Percentiles rank a stretch among this genome's conserved stretches.
phyloP scores from a whole-genome alignment of 2,797 vertebrate genomes.

The Monodelphis domestica region DNA sequence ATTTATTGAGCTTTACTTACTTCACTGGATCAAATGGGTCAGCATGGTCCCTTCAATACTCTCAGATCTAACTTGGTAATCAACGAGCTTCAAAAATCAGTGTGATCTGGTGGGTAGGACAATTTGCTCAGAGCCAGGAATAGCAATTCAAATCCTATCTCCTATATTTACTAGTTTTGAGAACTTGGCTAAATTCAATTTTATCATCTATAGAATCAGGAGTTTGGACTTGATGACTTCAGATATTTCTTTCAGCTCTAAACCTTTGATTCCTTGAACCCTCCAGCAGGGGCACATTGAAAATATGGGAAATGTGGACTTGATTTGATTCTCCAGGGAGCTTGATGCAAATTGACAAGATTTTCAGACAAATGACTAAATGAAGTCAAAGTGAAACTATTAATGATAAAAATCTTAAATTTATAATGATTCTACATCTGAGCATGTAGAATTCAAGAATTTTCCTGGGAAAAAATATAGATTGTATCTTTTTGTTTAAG shows the following conservation, averaged over 20 bases:
- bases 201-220: neutral
- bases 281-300: neutral
- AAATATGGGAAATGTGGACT: neutral
- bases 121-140: neutral
- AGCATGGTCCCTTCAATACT: neutral
- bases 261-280: neutral
- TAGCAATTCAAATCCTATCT: neutral
- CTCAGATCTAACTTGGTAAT: neutral
- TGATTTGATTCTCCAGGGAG: neutral
- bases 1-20: neutral
- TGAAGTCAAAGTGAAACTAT: neutral
- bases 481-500: slow-evolving; percentile 21
- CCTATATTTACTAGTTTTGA: neutral
- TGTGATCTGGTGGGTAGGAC: neutral
- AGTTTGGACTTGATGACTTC: neutral
- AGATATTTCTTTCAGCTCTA: neutral
- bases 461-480: neutral
- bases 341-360: neutral
- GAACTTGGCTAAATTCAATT: neutral
- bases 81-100: neutral
- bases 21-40: neutral
- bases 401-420: neutral
- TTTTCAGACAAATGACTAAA: neutral
- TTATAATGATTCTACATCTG: neutral
- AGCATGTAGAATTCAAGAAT: neutral